Base-by-base conservation (phyloP, 2,113 vertebrate species). In the Mesembrinibis cayennensis region DNA sequence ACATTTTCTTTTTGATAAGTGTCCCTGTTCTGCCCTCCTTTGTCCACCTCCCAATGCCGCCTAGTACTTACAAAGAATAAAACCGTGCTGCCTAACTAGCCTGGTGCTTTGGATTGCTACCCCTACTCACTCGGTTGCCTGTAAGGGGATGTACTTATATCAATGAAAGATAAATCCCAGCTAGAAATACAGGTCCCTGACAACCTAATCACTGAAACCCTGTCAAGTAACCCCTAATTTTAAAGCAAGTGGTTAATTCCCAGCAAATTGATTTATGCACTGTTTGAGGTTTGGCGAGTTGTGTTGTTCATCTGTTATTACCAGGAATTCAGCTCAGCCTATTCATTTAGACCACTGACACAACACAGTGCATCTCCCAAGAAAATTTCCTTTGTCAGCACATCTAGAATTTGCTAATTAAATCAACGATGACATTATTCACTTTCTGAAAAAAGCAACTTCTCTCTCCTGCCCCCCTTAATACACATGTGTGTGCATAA, bases 401-500 rank as follows among this genome's bases (percentile, higher is more conserved):
- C 97, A 98, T 98, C 98, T 95, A 96, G 98, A 97, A 98, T 98
- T 98, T 98, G 97, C 98, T 98, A 98, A 99, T 98, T 98, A 98
- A 99, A 98, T 98, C 98, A 98, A 98, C 91, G 25, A 96, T 97
- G 98, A 96, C 98, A 98, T 98, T 98, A 98, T 97, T 98, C 98
- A 98, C 96, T 98, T 98, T 97, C 97, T 94, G 89, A 52, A 96
- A 95, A 95, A 91, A 78, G 44, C 90, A 96, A 82, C 94, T 94
- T 91, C 56, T 90, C 89, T 88, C 56, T 94, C 18, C 56, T 76
- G 15, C 21, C 70, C 50, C 40, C 6, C 12, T 61, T 86, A 81
- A 74, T 21, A 20, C n/a, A 67, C 23, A 38, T 61, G 52, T 72
- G 56, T 78, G 58, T 86, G 32, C 76, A 50, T 50, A 44, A 45